Evolutionary conservation across 2,113 vertebrate species (phyloP), one percentile per base, ranked within the genome.

Genomic region (Erythrocebus patas): DNA sequence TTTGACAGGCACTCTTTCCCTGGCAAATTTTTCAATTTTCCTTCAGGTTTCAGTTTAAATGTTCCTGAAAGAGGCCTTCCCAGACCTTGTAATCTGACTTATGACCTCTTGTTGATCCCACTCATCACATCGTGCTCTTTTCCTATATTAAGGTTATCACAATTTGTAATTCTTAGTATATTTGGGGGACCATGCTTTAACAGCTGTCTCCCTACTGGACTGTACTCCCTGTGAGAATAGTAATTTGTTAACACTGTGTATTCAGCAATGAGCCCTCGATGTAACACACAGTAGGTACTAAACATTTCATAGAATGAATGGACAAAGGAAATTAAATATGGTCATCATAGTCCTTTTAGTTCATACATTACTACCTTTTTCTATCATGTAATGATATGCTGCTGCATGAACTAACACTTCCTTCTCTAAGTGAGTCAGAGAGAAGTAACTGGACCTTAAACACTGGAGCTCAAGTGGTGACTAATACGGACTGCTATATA

Each of bases 311-410:
- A 75, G 11, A 83, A 84, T 55, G 20, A 72, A 88, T 68, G 45
- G 40, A 59, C 38, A 89, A 94, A 96, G 59, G 12, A 92, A 91
- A 95, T 96, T 48, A 83, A 96, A 45, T 40, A 81, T 76, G 40
- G 9, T 40, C 50, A 32, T 55, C 48, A 66, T 20, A 40, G 16
- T 81, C 4, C 10, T 87, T 92, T 96, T 14, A 73, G 48, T 55
- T 91, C 27, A 76, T 22, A 32, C 1, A 27, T 61, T 48, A 79
- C 25, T 79, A 87, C 57, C 64, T n/a, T 66, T 52, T 89, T 96
- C 57, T 40, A 25, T n/a, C 64, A 30, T 70, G 40, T 73, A 52
- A 55, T 48, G 43, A 93, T 82, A 50, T 13, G 6, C 25, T 13
- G 6, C 25, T 50, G 12, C 43, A 9, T 78, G 75, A 73, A 76